These are phyloP conservation scores for Aptenodytes forsteri DNA, from an alignment of 2,113 vertebrate genomes.

Conservation along the genomic window DNA sequence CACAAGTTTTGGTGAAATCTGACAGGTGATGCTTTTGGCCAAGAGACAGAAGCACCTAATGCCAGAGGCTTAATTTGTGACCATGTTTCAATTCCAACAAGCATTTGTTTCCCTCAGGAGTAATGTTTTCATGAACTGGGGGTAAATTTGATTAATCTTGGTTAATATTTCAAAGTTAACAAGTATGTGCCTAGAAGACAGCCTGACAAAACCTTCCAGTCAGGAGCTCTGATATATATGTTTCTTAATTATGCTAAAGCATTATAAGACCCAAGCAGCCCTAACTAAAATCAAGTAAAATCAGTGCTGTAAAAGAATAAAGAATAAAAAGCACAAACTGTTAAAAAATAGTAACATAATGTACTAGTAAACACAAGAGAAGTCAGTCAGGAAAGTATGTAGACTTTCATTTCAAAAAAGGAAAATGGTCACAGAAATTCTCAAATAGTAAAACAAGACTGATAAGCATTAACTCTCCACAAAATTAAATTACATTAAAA, in stretches of 20 bases:
- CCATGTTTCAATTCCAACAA: neutral
- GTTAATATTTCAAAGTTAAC: neutral
- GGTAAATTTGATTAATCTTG: neutral
- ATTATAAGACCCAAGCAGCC: neutral
- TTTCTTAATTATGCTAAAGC: neutral
- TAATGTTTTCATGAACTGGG: neutral
- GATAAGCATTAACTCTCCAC: constrained; percentile 45
- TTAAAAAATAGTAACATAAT: neutral
- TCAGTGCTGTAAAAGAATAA: neutral
- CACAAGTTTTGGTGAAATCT: neutral
- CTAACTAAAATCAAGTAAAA: neutral
- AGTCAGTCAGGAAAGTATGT: neutral
- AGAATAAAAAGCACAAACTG: neutral
- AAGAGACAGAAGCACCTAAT: neutral
- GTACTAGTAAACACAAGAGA: neutral
- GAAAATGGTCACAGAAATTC: neutral
- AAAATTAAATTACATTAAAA: constrained; percentile 53
- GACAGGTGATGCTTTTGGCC: neutral
- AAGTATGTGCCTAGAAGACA: neutral
- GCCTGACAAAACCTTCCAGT: neutral
- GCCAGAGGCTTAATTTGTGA: neutral
- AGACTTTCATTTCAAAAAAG: neutral
- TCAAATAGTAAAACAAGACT: neutral
- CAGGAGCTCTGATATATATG: neutral
- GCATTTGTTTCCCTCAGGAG: neutral